phyloP scores from a whole-genome alignment of 2,888 invertebrate species.

The Agrochola circellaris region DNA sequence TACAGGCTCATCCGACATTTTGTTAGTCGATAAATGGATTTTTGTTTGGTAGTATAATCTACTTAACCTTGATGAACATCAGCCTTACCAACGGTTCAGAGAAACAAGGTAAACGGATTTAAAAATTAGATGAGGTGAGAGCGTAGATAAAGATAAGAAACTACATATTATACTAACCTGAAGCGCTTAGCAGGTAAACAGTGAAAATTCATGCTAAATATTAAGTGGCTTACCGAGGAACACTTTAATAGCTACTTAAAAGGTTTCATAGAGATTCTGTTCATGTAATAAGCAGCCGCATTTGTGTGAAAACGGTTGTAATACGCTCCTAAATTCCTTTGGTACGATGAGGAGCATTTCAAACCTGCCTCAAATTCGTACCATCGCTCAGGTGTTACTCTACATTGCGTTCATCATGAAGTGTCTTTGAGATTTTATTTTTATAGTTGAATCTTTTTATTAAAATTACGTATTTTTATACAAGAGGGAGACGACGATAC shows the following conservation, averaged over 20 bases:
- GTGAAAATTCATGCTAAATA: slow-evolving; percentile 34
- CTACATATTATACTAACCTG: slow-evolving; percentile 28
- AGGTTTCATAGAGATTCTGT: slow-evolving; percentile 47
- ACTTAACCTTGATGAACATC: slow-evolving; percentile 6
- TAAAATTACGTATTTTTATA: neutral
- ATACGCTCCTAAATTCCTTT: slow-evolving; percentile 53
- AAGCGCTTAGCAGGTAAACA: slow-evolving; percentile 30
- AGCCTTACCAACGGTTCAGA: neutral
- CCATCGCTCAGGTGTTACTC: slow-evolving; percentile 51
- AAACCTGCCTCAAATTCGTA: slow-evolving; percentile 40
- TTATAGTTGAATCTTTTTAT: neutral
- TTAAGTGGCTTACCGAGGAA: slow-evolving; percentile 32
- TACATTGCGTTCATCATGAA: slow-evolving; percentile 36
- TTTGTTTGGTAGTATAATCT: slow-evolving; percentile 10
- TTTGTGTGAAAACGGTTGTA: slow-evolving; percentile 55
- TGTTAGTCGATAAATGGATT: slow-evolving; percentile 21
- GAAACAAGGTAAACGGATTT: slow-evolving; percentile 24
- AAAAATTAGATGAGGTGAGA: slow-evolving; percentile 23
- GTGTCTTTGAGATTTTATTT: slow-evolving; percentile 22
- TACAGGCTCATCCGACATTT: slow-evolving; percentile 21
- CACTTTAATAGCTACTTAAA: slow-evolving; percentile 38
- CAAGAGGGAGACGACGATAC: too few species aligned
- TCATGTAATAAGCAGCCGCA: slow-evolving; percentile 35
- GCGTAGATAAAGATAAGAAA: slow-evolving; percentile 28
- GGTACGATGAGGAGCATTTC: slow-evolving; percentile 36